Evolutionary conservation across 1,140 invertebrate species (phyloP).

Genomic region (Plectrocnemia conspersa): DNA sequence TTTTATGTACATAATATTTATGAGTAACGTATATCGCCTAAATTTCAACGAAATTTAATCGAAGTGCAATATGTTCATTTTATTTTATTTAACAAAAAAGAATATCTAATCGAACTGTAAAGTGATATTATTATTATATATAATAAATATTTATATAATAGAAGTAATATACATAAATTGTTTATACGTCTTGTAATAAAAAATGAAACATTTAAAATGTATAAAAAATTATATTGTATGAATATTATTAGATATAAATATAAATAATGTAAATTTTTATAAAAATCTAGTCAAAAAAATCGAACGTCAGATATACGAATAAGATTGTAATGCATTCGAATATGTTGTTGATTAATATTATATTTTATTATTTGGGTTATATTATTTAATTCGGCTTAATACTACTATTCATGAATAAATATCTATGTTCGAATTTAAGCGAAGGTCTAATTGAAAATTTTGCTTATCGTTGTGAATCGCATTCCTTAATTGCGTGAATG

Average conservation of each 20-base stretch:
- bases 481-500: no score
- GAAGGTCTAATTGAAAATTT: no score
- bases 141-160: no score
- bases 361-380: background rate
- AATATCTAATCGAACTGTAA: background rate
- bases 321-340: conserved; percentile 1
- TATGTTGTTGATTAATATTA: conserved; percentile 4
- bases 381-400: no score
- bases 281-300: background rate
- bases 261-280: conserved; percentile 5
- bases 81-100: background rate
- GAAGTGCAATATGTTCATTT: background rate
- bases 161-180: no score
- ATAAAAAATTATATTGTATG: conserved; percentile 5
- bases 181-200: no score
- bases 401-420: no score
- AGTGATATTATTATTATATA: conserved; percentile 14
- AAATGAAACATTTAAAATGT: no score
- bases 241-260: conserved; percentile 3
- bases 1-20: no score
- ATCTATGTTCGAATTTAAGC: no score
- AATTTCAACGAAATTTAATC: conserved; percentile 13
- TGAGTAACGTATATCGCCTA: no score
- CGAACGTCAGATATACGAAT: background rate
- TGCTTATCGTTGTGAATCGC: no score